Conservation (phyloP, 2,113 vertebrate species). For the Microcebus griseorufus region DNA sequence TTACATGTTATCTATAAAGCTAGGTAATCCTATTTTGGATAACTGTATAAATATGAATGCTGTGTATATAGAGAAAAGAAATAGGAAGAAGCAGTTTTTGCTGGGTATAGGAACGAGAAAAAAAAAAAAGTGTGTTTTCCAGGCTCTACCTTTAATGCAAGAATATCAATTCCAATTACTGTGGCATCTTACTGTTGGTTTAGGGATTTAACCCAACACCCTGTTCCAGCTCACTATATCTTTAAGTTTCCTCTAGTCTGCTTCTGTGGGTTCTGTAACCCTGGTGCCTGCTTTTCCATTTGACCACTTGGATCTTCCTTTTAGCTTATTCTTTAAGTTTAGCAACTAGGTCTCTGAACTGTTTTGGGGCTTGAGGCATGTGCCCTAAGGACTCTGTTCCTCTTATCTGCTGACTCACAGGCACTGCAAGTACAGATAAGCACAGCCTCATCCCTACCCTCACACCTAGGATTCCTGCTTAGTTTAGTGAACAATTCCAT, state of each 20-base stretch:
- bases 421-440: background rate
- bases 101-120: background rate
- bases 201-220: background rate
- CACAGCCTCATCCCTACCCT: background rate
- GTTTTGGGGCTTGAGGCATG: background rate
- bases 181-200: background rate
- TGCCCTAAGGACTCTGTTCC: background rate
- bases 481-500: background rate
- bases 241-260: background rate
- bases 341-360: background rate
- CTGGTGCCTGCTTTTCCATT: background rate
- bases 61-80: background rate
- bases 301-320: background rate
- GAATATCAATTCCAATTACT: background rate
- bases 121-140: background rate
- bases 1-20: background rate
- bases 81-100: background rate
- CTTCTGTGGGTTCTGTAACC: background rate
- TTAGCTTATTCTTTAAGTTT: background rate
- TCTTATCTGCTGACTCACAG: background rate
- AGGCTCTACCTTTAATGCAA: background rate
- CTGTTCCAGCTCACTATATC: background rate
- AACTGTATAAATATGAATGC: background rate
- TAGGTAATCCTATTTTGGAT: background rate
- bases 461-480: background rate